These are phyloP conservation scores for Achroia grisella DNA, from an alignment of 1,140 invertebrate species.

Conservation along the genomic window DNA sequence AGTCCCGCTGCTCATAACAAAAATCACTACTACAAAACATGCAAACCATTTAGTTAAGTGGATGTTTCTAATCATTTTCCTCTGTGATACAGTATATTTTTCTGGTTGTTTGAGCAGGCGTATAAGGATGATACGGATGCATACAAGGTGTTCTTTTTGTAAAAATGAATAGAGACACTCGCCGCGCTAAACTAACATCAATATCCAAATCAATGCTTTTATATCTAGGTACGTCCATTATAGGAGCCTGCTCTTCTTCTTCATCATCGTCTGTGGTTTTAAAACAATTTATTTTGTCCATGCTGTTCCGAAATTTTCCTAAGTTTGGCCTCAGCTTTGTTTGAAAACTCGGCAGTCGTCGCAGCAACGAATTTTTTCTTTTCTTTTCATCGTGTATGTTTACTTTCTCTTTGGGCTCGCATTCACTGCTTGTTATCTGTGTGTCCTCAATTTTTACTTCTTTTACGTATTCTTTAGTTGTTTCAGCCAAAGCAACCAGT, in stretches of 20 bases:
- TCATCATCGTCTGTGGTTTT: slow-evolving; percentile 34
- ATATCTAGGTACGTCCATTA: slow-evolving; percentile 42
- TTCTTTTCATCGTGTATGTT: slow-evolving; percentile 13
- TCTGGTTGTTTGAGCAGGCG: slow-evolving; percentile 52
- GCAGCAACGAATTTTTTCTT: slow-evolving; percentile 22
- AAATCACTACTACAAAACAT: too few relatives aligned
- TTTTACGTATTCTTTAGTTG: slow-evolving; percentile 28
- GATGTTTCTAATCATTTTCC: slow-evolving; percentile 21
- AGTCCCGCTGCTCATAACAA: too few relatives aligned
- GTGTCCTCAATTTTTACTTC: slow-evolving; percentile 6
- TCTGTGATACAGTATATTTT: slow-evolving; percentile 42
- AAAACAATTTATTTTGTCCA: slow-evolving; percentile 48
- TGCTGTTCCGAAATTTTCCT: slow-evolving; percentile 26
- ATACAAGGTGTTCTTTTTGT: slow-evolving; percentile 48
- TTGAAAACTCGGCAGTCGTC: slow-evolving; percentile 29
- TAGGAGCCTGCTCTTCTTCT: slow-evolving; percentile 18
- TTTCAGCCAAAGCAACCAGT: slow-evolving; percentile 34
- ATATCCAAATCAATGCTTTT: slow-evolving; percentile 59
- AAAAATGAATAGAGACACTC: slow-evolving; percentile 56
- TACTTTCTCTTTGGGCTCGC: slow-evolving; percentile 6
- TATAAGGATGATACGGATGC: slow-evolving; percentile 62
- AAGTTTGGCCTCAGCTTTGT: slow-evolving; percentile 27
- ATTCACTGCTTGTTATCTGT: background rate
- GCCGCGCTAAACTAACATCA: slow-evolving; percentile 45
- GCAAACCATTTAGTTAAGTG: background rate